Evolutionary conservation across 2,888 invertebrate genomes (phyloP).

Genomic region (Eristalinus sepulchralis): DNA sequence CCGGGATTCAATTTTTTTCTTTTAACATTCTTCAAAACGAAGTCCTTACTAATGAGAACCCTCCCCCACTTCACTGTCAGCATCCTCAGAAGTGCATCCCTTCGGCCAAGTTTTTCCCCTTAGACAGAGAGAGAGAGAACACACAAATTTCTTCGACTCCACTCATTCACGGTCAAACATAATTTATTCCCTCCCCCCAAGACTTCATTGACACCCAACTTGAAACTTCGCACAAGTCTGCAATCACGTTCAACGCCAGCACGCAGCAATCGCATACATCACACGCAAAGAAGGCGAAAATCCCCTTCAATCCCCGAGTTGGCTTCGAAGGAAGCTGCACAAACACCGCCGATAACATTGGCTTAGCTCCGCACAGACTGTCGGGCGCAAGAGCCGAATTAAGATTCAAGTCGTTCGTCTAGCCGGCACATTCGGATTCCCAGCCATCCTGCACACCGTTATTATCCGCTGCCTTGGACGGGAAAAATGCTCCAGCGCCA

Average conservation of each 20-base stretch:
- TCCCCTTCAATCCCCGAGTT: slow-evolving; percentile 8
- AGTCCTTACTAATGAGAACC: no score
- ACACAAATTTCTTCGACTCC: no score
- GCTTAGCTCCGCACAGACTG: slow-evolving; percentile 10
- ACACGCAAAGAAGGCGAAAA: slow-evolving; percentile 15
- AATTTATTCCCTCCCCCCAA: slow-evolving; percentile 3
- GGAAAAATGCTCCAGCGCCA: slow-evolving; percentile 51
- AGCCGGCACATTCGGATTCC: slow-evolving; percentile 12
- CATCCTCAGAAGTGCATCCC: no score
- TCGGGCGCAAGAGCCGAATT: slow-evolving; percentile 23
- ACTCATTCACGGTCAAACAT: neutral
- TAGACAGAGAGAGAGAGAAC: no score
- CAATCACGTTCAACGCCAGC: slow-evolving; percentile 27
- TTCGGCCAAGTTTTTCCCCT: no score
- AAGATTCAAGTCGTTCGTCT: slow-evolving; percentile 55
- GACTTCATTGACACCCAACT: neutral
- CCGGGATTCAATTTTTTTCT: no score
- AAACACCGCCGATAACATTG: slow-evolving; percentile 53
- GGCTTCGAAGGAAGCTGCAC: slow-evolving; percentile 30
- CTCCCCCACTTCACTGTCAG: no score
- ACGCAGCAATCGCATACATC: slow-evolving; percentile 32
- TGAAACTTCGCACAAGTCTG: slow-evolving; percentile 15
- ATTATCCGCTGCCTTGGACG: slow-evolving; percentile 62
- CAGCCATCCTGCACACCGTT: slow-evolving; percentile 42
- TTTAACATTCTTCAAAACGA: no score